These are phyloP conservation scores for Bugula neritina DNA, from an alignment of 2,888 invertebrate genomes.

Conservation along the genomic window DNA sequence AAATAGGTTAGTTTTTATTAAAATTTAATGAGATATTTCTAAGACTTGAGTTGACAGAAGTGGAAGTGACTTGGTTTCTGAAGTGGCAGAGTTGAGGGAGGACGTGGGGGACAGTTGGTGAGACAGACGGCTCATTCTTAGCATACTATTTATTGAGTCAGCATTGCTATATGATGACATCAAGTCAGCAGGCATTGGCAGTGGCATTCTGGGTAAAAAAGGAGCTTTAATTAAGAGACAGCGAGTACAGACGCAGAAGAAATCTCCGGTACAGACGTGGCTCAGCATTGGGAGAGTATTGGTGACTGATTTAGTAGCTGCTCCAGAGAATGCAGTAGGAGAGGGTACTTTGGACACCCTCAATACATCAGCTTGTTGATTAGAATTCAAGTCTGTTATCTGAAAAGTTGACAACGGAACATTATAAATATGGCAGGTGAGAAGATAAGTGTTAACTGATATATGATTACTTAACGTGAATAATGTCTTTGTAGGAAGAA, in stretches of 20 bases:
- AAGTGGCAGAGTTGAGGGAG: background rate
- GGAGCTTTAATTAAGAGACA: slow-evolving; percentile 12
- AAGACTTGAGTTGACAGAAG: no score
- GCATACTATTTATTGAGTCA: background rate
- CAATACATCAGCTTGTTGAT: background rate
- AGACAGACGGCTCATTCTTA: background rate
- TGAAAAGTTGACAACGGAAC: background rate
- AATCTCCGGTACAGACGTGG: slow-evolving; percentile 5
- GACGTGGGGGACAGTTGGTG: background rate
- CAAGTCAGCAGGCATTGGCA: background rate
- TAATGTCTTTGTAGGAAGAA: no score
- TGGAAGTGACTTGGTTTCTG: background rate
- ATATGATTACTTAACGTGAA: no score
- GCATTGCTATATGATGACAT: background rate
- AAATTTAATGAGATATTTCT: no score
- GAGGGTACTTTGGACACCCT: background rate
- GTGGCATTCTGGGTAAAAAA: slow-evolving; percentile 3
- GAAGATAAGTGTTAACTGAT: no score
- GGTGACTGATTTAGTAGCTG: background rate
- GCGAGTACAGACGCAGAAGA: slow-evolving; percentile 10
- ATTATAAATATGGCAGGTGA: no score
- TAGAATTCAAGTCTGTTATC: background rate
- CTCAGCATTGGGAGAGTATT: background rate
- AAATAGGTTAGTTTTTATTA: no score
- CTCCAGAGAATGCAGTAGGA: background rate